Base-by-base conservation (phyloP, 2,888 invertebrate genomes). In the Lasius fuliginosus region DNA sequence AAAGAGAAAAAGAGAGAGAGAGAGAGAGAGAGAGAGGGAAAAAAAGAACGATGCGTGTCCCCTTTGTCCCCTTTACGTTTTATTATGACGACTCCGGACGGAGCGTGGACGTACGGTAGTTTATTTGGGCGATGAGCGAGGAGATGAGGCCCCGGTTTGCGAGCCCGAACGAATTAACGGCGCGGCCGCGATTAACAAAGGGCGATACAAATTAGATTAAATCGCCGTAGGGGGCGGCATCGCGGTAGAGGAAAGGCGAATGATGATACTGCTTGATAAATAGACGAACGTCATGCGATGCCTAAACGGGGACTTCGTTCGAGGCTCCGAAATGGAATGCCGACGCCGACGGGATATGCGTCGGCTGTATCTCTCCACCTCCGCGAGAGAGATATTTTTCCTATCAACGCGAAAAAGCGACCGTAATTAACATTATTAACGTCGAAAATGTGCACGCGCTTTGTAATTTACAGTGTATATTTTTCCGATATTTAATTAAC, bases 131-230 rank as follows among this genome's bases (percentile, higher is more conserved):
- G 87, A 83, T 74, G 87, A 53, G 49, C 46, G 46, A 46, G 46
- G 87, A 82, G 86, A 36, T 36, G 36, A 1, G 86, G 85, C 83
- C 69, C 87, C 86, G 90, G 89, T 92, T 92, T 90, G 90, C 91
- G 89, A 88, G 79, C 87, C 87, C 91, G 94, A 85, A 93, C 93
- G 94, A 94, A 94, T 94, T 93, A 94, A 93, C 93, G 92, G 91
- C 89, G 89, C 85, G 89, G 91, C 88, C 90, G 91, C 93, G 94
- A 94, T 94, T 93, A 94, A 94, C 94, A 95, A 94, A 95, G 93
- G 92, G 91, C 93, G 93, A 95, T 94, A 94, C 95, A 95, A 95
- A 95, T 94, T 95, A 95, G 95, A 95, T 95, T 94, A 95, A 94
- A 95, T 93, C 94, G 94, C 95, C 94, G 88, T 92, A 93, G 94